Evolutionary conservation across 2,113 vertebrate genomes (phyloP), one percentile per base, ranked within the genome.

Genomic region (Actenoides lindsayi): DNA sequence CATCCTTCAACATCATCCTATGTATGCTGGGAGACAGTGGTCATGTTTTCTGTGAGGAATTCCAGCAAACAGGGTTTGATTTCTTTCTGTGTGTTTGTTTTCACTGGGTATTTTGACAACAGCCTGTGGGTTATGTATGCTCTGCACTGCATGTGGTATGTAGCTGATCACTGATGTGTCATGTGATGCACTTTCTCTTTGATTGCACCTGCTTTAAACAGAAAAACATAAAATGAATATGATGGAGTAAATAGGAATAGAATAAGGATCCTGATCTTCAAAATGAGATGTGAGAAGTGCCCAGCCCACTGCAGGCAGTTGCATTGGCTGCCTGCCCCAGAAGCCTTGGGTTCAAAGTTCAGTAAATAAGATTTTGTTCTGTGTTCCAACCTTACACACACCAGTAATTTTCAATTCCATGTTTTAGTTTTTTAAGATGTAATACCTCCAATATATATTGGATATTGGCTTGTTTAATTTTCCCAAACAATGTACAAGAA

Each of bases 401-500:
- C 74, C 56, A 82, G 28, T 62, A 71, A 83, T 73, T 83, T 94
- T 82, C 62, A 78, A 19, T 83, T 83, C 30, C 46, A 46, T 42
- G n/a, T 95, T 95, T 75, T 87, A 54, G 79, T 33, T 95, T 95
- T 83, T 75, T 87, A 54, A 82, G 56, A 37, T 87, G 51, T 56
- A 64, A 33, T 69, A 79, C 53, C 25, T 89, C 16, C 33, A 78
- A 4, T 86, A 37, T 37, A 37, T 37, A 37, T 37, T 37, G 37
- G 37, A 37, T 37, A 78, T 46, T 83, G 51, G 28, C 35, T 71
- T 81, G 14, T 33, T 90, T 93, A 90, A 87, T 90, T 93, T 57
- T 91, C 48, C 39, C 28, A 39, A 87, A 60, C 48, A 91, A 78
- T 82, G 39, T 44, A 79, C 84, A 57, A 69, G 48, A 95, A 94